phyloP scores from a whole-genome alignment of 2,888 invertebrate genomes.

The Cactoblastis cactorum region DNA sequence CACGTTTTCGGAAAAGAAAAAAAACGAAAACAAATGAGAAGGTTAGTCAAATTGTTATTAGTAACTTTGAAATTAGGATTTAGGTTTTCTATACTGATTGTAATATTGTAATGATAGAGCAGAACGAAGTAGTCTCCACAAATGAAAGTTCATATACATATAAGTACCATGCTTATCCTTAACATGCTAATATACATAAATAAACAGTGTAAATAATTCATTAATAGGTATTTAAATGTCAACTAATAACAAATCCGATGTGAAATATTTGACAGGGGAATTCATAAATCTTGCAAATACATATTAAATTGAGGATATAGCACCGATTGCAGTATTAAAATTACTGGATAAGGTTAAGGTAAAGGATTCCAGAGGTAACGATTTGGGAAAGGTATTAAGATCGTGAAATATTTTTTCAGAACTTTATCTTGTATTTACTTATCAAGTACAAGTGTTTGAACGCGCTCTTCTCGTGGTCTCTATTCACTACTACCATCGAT shows the following conservation, averaged over 20 bases:
- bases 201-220: conserved; percentile 1
- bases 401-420: not conserved
- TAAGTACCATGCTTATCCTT: too few relatives aligned
- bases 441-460: not conserved
- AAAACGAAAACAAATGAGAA: too few relatives aligned
- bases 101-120: too few relatives aligned
- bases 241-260: conserved; percentile 25
- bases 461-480: not conserved
- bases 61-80: too few relatives aligned
- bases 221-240: not conserved
- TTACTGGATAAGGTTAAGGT: conserved; percentile 7
- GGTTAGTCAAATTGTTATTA: too few relatives aligned
- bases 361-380: not conserved
- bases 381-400: not conserved
- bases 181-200: too few relatives aligned
- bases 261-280: conserved; percentile 20
- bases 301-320: conserved; percentile 25
- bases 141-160: too few relatives aligned
- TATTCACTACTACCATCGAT: too few relatives aligned
- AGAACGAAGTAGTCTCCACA: too few relatives aligned
- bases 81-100: too few relatives aligned
- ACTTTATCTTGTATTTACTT: too few relatives aligned
- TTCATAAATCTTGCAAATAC: conserved; percentile 20
- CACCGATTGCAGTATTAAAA: conserved; percentile 10
- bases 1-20: too few relatives aligned